These are phyloP conservation scores for Pseudomyrmex cubaensis DNA, from an alignment of 1,140 invertebrate species.

Conservation along the genomic window DNA sequence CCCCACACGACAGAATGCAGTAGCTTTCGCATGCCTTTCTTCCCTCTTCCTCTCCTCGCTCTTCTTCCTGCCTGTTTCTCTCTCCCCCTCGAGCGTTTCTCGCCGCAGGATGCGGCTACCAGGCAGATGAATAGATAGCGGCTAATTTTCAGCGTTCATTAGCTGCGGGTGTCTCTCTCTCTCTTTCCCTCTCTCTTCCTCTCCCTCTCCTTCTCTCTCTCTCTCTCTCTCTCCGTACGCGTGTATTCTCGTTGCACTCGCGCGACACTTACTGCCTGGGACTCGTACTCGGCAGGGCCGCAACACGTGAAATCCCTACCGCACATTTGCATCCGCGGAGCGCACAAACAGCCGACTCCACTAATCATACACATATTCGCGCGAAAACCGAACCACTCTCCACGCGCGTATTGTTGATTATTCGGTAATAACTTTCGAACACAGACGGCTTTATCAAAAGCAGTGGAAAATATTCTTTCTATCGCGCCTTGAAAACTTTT, in stretches of 20 bases:
- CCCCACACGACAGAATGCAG: constrained; percentile 68
- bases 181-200: too few relatives aligned
- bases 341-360: background rate
- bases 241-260: constrained; percentile 66
- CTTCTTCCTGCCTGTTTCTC: constrained; percentile 14
- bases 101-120: constrained; percentile 68
- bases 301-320: constrained; percentile 1
- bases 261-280: constrained; percentile 65
- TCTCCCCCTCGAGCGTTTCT: constrained; percentile 54
- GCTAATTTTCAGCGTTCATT: constrained; percentile 81
- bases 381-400: background rate
- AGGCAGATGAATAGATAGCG: constrained; percentile 81
- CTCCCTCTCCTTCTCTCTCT: too few relatives aligned
- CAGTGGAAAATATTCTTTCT: too few relatives aligned
- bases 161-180: constrained; percentile 52
- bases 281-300: constrained; percentile 51
- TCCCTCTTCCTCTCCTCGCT: constrained; percentile 51
- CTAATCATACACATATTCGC: background rate
- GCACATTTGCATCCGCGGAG: constrained; percentile 14
- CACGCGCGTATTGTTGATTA: too few relatives aligned
- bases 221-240: constrained; percentile 52
- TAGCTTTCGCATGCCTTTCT: constrained; percentile 66
- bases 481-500: too few relatives aligned
- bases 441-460: too few relatives aligned
- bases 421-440: too few relatives aligned